phyloP scores from a whole-genome alignment of 2,113 vertebrate species.

The Crocuta crocuta region DNA sequence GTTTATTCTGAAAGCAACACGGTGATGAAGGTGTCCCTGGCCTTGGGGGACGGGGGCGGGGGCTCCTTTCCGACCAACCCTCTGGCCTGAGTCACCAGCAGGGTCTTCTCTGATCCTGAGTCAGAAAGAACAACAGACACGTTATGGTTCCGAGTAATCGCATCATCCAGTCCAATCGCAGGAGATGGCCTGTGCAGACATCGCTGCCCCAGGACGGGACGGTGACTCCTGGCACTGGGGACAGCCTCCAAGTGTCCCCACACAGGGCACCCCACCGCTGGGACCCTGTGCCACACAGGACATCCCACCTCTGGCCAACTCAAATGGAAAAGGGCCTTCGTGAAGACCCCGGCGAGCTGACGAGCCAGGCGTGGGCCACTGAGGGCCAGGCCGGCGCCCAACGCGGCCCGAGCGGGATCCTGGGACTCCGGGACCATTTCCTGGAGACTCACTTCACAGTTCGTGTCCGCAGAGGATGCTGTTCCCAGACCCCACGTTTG shows the following conservation, averaged over 20 bases:
- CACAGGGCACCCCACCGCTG: accelerated
- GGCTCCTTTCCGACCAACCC: not conserved
- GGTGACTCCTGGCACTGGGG: not conserved
- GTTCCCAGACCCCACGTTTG: too few relatives aligned
- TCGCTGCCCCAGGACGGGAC: accelerated
- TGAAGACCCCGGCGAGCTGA: not conserved
- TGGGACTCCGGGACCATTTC: not conserved
- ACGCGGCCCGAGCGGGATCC: not conserved
- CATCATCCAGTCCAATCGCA: not conserved
- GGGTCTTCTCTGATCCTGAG: not conserved
- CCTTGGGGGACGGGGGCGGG: accelerated
- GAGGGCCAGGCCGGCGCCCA: not conserved
- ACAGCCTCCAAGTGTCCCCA: not conserved
- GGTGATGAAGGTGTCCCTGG: too few relatives aligned
- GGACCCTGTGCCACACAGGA: not conserved
- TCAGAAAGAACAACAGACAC: not conserved
- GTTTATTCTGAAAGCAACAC: not conserved
- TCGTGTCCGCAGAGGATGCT: too few relatives aligned
- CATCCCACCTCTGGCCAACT: not conserved
- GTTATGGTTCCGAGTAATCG: not conserved
- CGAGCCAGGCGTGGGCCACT: not conserved
- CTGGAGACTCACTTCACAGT: not conserved
- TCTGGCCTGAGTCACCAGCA: accelerated
- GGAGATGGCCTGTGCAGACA: not conserved
- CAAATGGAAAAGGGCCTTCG: not conserved